Conservation (phyloP, 2,113 vertebrate species). For the Riparia riparia region DNA sequence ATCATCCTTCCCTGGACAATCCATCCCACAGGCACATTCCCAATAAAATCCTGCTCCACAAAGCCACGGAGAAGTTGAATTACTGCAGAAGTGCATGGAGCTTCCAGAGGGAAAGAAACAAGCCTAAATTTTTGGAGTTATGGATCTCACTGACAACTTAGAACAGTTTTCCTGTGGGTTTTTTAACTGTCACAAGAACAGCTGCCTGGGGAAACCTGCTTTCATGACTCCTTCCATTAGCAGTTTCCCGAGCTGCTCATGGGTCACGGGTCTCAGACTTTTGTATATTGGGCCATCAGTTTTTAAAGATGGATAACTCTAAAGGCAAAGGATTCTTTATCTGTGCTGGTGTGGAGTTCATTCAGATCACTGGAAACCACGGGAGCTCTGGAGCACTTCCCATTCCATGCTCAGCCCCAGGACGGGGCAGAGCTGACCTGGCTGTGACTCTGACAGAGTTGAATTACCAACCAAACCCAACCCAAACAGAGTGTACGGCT, state of each 20-base stretch:
- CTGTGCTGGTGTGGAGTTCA: neutral
- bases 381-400: neutral
- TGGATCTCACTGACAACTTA: neutral
- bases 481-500: fast-evolving
- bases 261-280: too few relatives aligned
- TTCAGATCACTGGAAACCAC: neutral
- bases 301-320: too few relatives aligned
- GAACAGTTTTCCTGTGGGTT: too few relatives aligned
- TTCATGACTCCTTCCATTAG: too few relatives aligned
- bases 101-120: neutral
- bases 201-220: too few relatives aligned
- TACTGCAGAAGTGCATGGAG: neutral
- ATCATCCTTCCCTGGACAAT: fast-evolving
- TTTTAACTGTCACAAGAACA: too few relatives aligned
- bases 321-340: too few relatives aligned
- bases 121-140: neutral
- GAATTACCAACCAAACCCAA: neutral
- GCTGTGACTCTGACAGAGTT: neutral
- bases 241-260: too few relatives aligned
- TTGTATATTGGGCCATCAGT: too few relatives aligned
- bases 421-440: neutral
- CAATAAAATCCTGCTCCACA: neutral
- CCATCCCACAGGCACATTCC: neutral
- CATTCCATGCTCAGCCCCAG: neutral
- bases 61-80: neutral